Base-by-base conservation (phyloP, 2,888 invertebrate genomes). In the Drosophila paramelanica region DNA sequence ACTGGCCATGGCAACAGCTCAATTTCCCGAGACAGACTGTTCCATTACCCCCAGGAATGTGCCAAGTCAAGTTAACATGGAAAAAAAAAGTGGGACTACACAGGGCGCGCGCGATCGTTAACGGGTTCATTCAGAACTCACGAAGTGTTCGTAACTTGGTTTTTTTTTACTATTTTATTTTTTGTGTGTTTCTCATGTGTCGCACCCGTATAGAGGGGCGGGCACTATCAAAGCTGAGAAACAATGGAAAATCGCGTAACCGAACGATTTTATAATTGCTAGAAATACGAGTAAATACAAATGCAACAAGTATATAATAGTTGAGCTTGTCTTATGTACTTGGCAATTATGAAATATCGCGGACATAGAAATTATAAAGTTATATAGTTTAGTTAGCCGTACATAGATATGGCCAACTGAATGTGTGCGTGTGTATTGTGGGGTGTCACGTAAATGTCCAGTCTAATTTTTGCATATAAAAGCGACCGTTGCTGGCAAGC, bases 191-290 rank as follows among this genome's bases (percentile, higher is more conserved):
- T 20, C 39, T 33, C 43, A 47, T 66, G 72, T 57, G 36, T 58
- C n/a, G 31, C 7, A 43, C 5, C 3, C 17, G 17, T n/a, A 13
- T 27, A 3, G 36, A 61, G 61, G 33, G 49, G 10, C 33, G 36
- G 49, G 38, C 23, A 55, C 55, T 79, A 79, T 77, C 76, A 39
- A 49, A 27, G 38, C 25, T 20, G 33, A 45, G 47, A 65, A 78
- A 67, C 73, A 69, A 59, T 58, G 56, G 61, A 61, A 88, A 73
- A 74, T 77, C 69, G 88, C 71, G 83, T 85, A 82, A 85, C 81
- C 68, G 64, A 77, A 66, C 77, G 62, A 87, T 83, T 86, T 84
- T 74, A 79, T 81, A 84, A 82, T 55, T 56, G 50, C 42, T 38
- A 33, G 27, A 27, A 51, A 50, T 23, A 17, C 41, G 58, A 55